Percentiles rank a stretch among this genome's conserved stretches.
Evolutionary conservation across 2,797 vertebrate species (phyloP).

Genomic region (Microctenopoma steveboyesi): DNA sequence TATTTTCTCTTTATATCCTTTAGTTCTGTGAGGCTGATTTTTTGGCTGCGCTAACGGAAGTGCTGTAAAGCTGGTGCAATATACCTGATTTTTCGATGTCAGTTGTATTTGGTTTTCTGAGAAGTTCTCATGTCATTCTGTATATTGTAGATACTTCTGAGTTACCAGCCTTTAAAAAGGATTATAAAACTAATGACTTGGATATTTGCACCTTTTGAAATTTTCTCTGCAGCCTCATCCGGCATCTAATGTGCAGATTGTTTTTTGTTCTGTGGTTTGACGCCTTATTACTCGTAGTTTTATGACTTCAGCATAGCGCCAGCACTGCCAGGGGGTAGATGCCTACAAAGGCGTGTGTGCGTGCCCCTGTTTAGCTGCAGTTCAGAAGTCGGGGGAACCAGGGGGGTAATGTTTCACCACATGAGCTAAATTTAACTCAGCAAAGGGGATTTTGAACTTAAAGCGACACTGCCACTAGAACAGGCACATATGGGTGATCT

Average conservation of each 20-base stretch:
- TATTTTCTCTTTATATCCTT: conserved; percentile 32
- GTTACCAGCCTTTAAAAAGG: neutral
- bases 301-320: conserved; percentile 53
- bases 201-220: neutral
- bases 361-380: conserved; percentile 32
- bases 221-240: conserved; percentile 11
- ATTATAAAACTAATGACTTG: neutral
- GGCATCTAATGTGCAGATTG: conserved; percentile 1
- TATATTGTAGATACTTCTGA: neutral
- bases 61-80: neutral
- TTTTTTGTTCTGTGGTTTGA: conserved; percentile 50
- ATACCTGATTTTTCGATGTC: neutral
- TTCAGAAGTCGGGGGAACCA: conserved; percentile 40
- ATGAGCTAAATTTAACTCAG: conserved; percentile 78
- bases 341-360: conserved; percentile 20
- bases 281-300: conserved; percentile 56
- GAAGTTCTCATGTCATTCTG: neutral
- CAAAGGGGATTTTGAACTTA: conserved; percentile 72
- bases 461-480: conserved; percentile 61
- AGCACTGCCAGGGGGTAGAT: conserved; percentile 20
- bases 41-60: conserved; percentile 13
- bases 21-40: neutral
- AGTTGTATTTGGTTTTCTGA: neutral
- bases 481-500: neutral
- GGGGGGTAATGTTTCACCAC: conserved; percentile 69